phyloP scores from a whole-genome alignment of 1,140 invertebrate species.

The Steinernema feltiae region DNA sequence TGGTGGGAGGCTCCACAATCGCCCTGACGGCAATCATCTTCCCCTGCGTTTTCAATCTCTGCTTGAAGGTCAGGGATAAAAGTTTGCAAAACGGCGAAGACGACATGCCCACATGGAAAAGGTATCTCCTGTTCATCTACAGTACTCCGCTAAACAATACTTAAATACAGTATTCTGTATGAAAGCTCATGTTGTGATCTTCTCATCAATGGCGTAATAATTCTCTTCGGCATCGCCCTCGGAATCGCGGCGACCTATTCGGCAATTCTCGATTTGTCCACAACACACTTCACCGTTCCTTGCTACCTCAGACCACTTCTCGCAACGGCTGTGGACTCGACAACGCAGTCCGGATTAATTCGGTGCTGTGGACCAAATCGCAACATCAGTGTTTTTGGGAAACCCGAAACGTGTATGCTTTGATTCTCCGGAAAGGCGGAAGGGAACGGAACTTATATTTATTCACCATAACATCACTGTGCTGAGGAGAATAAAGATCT shows the following conservation, averaged over 20 bases:
- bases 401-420: slow-evolving; percentile 1
- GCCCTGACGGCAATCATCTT: slow-evolving; percentile 55
- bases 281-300: slow-evolving; percentile 46
- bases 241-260: slow-evolving; percentile 54
- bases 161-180: slow-evolving; percentile 38
- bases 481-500: too few relatives aligned
- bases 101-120: neutral
- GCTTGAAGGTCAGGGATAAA: slow-evolving; percentile 29
- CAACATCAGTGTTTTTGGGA: slow-evolving; percentile 30
- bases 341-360: slow-evolving; percentile 9
- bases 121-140: neutral
- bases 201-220: neutral
- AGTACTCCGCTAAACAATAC: too few relatives aligned
- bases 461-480: neutral
- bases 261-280: slow-evolving; percentile 42
- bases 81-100: slow-evolving; percentile 18
- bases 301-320: slow-evolving; percentile 41
- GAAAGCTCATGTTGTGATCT: slow-evolving; percentile 37
- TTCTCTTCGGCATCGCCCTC: slow-evolving; percentile 42
- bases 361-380: slow-evolving; percentile 50
- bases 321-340: neutral
- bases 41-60: slow-evolving; percentile 43
- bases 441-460: too few relatives aligned
- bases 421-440: too few relatives aligned
- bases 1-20: slow-evolving; percentile 62